Evolutionary conservation across 2,113 vertebrate species (phyloP).

Genomic region (Passer montanus): DNA sequence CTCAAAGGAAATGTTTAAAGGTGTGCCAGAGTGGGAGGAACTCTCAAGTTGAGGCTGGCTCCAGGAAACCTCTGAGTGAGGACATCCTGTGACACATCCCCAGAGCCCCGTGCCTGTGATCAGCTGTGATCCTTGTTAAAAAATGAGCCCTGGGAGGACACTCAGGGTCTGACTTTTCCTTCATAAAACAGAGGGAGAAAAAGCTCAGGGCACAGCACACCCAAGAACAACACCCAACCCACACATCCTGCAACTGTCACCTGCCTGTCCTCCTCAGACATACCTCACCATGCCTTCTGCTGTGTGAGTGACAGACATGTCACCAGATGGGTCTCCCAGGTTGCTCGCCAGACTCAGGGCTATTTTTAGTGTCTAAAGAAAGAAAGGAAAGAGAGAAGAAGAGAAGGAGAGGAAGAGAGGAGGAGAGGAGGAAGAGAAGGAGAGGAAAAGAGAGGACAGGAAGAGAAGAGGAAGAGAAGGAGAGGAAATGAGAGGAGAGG

Average conservation of each 20-base stretch:
- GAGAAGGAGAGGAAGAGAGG: background rate
- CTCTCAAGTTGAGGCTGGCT: background rate
- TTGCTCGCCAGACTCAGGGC: slow-evolving; percentile 86
- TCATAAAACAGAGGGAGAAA: background rate
- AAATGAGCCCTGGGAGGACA: background rate
- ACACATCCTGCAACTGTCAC: background rate
- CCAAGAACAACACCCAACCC: background rate
- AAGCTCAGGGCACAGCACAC: background rate
- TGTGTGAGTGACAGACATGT: slow-evolving; percentile 78
- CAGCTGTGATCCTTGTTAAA: background rate
- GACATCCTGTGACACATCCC: background rate
- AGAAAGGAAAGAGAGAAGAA: background rate
- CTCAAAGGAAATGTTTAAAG: background rate
- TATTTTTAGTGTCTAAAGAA: slow-evolving; percentile 88
- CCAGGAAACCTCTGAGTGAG: background rate
- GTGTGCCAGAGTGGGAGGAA: background rate
- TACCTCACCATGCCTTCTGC: slow-evolving; percentile 91
- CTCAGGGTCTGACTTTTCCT: background rate
- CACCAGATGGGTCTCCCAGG: slow-evolving; percentile 87
- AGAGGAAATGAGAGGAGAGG: background rate
- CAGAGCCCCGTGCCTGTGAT: rapidly evolving
- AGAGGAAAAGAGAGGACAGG: background rate
- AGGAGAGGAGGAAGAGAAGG: background rate
- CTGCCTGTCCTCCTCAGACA: background rate
- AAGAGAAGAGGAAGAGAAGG: background rate